Evolutionary conservation across 2,888 invertebrate genomes (phyloP), one percentile per base, ranked within the genome.

Genomic region (Cepaea hortensis): DNA sequence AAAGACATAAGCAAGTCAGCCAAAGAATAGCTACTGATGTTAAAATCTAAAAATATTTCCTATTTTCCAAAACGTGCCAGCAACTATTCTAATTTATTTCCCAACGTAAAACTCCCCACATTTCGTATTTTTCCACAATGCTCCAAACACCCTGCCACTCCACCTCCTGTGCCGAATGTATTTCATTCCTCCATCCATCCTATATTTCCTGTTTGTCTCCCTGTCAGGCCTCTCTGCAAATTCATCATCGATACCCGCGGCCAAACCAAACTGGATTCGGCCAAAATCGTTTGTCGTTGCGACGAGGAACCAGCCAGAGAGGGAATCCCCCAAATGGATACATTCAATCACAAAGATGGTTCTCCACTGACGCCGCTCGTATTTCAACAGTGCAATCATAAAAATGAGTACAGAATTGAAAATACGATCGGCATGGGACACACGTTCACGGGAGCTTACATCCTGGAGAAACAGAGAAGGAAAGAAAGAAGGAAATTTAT

Each of bases 271-370:
- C 50, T n/a, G 50, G 55, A n/a, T n/a, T 6, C 76, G n/a, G 55
- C 50, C 20, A n/a, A 77, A 77, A 77, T 55, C 55, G 55, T 77
- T n/a, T 77, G n/a, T 77, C 55, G 55, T 77, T 55, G 50, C 76
- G 76, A 77, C 76, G n/a, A 77, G 76, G n/a, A 48, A 13, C 55
- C 50, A 55, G 18, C 55, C 50, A 75, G 75, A 48, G 48, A 75
- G 13, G 48, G 48, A 18, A 18, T 65, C 18, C 48, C 18, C 55
- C n/a, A 77, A 55, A 77, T 77, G 76, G 55, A 55, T 77, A n/a
- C 76, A 50, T 55, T 50, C 50, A 73, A 81, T 85, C 85, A 35
- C 62, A 62, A 18, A 48, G 72, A 79, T 62, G 48, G 65, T 65
- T n/a, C 65, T n/a, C 65, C 68, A 18, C 35, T 3, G 65, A 23